Base-by-base conservation (phyloP, 2,888 invertebrate genomes). In the Ophion ventricosus region DNA sequence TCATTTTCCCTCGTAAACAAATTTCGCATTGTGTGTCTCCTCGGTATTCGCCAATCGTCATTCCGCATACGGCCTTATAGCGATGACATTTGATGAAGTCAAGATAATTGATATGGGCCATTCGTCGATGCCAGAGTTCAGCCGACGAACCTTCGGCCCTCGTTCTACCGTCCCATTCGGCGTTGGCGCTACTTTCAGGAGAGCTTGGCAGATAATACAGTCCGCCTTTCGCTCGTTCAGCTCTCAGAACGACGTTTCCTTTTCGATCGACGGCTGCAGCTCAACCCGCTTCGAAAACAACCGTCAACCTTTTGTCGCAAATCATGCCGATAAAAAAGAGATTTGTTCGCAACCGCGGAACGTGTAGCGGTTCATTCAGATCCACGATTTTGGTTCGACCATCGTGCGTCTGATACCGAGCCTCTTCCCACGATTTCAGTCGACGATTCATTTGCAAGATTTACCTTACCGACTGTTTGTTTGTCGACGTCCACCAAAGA, bases 91-190 rank as follows among this genome's bases (percentile, higher is more conserved):
- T 64, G 7, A n/a, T 35, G n/a, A 64, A n/a, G 35, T 64, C 35
- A n/a, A n/a, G n/a, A n/a, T 29, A 64, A 17, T 64, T 64, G 1
- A 64, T 35, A n/a, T 64, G 35, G 8, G 35, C 64, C 64, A 64
- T 64, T 64, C 64, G 29, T 35, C 35, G 29, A 35, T 63, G 64
- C 35, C 64, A 64, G n/a, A 64, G 26, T 17, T 63, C 63, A 14
- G 29, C 29, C 7, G 29, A 63, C 26, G 63, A 29, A 4, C 7
- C 29, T 29, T 29, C 29, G 7, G 17, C 25, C 14, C 26, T 26
- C 7, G 1, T 63, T n/a, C n/a, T 35, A 3, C 8, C 64, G 8
- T 64, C 1, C 64, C 29, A 35, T 35, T 64, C 35, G 7, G 35
- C 35, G 35, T 64, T 35, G 10, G 29, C 35, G 8, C 35, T 29